Evolutionary conservation across 2,113 vertebrate genomes (phyloP), one percentile per base, ranked within the genome.

Genomic region (Synodontis membranacea): DNA sequence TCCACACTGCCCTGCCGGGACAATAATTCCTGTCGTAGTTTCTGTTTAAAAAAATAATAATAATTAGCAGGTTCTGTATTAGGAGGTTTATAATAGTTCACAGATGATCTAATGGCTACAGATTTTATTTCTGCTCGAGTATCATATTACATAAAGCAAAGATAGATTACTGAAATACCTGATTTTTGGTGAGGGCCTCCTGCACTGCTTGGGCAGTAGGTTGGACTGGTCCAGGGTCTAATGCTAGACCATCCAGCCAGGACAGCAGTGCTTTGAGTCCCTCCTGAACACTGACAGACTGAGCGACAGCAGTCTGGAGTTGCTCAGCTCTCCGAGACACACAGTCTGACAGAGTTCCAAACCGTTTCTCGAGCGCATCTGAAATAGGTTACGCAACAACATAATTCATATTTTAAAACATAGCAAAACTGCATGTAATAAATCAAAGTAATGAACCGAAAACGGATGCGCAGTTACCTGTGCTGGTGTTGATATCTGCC

Each of bases 241-340:
- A 93, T 84, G 95, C 93, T 19, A 98, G 95, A 60, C 96, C 92
- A 34, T 95, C 94, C 86, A 99, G 93, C 3, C 97, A 98, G 85
- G 95, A 92, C 0, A 97, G 90, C 84, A 99, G 94, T 87, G 92
- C 95, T 90, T 96, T 97, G 86, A 99, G 93, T 9, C 97, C 96
- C 91, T 99, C 97, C 91, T 99, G 97, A 48, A 97, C 97, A 0
- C 96, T 99, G 91, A 97, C 96, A 1, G 98, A 98, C 90, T 97
- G 98, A 19, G 98, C 97, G 1, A 99, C 96, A 34, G 97, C 96
- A 60, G 97, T 98, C 93, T 99, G 98, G 82, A 99, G 95, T 89
- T 97, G 94, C 88, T 97, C 95, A 0, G 97, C 96, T 52, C 95
- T 96, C 58, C 96, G 94, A 0, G 96, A 95, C 87, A 97, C 94